Evolutionary conservation across 2,888 invertebrate genomes (phyloP).

Genomic region (Petrolisthes manimaculis): DNA sequence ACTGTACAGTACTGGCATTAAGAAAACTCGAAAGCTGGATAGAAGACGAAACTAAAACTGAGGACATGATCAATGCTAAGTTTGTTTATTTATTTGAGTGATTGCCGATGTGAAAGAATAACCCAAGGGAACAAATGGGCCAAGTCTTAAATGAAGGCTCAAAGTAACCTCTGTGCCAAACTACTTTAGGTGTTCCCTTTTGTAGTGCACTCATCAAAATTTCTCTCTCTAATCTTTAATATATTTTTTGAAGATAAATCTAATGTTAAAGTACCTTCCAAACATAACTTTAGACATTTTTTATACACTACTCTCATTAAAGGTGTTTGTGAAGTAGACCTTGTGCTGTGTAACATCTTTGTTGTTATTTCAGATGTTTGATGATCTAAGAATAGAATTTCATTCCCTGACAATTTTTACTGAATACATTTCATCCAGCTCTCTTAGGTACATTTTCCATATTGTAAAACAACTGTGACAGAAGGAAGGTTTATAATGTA

Average conservation of each 20-base stretch:
- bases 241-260: neutral
- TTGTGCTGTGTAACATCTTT: neutral
- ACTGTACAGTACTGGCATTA: too few relatives aligned
- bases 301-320: neutral
- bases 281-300: neutral
- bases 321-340: neutral
- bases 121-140: neutral
- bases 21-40: too few relatives aligned
- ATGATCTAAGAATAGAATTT: neutral
- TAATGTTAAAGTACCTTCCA: neutral
- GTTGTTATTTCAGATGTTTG: neutral
- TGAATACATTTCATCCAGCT: neutral
- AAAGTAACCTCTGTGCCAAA: conserved; percentile 1
- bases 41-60: too few relatives aligned
- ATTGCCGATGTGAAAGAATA: too few relatives aligned
- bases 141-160: neutral
- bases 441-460: neutral
- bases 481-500: conserved; percentile 9
- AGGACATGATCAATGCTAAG: too few relatives aligned
- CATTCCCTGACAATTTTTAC: neutral
- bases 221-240: neutral
- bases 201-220: neutral
- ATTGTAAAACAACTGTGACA: neutral
- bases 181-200: neutral
- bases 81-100: too few relatives aligned